Conservation (phyloP, 2,888 invertebrate species). For the Caenorhabditis sinica region DNA sequence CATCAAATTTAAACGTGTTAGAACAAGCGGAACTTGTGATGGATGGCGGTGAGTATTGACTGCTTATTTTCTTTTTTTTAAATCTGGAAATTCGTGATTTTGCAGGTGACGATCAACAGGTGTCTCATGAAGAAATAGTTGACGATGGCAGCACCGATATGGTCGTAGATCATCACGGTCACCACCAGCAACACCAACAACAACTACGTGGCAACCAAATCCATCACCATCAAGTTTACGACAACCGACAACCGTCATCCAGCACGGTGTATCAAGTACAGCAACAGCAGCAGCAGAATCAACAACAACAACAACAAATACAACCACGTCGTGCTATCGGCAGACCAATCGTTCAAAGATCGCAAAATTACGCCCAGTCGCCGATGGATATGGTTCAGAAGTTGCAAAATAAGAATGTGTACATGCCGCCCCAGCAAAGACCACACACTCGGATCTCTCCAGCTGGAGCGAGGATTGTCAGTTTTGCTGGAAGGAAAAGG, state of each 20-base stretch:
- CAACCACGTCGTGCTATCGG: slow-evolving; percentile 33
- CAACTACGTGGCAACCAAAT: slow-evolving; percentile 11
- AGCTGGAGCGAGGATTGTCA: slow-evolving; percentile 63
- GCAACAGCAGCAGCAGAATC: neutral
- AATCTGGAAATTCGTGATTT: neutral
- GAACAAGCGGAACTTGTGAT: slow-evolving; percentile 60
- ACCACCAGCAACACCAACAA: slow-evolving; percentile 23
- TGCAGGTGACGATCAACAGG: slow-evolving; percentile 55
- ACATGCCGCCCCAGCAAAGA: slow-evolving; percentile 43
- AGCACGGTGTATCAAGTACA: slow-evolving; percentile 26
- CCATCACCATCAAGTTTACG: slow-evolving; percentile 36
- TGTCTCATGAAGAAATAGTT: slow-evolving; percentile 65
- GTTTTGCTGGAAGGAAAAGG: slow-evolving; percentile 55
- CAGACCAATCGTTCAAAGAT: neutral
- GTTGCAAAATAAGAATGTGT: slow-evolving; percentile 51
- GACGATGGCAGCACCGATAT: slow-evolving; percentile 57
- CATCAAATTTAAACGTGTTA: slow-evolving; percentile 49
- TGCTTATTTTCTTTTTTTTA: neutral
- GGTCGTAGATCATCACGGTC: slow-evolving; percentile 51
- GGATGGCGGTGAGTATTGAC: slow-evolving; percentile 44
- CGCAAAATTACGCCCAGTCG: neutral
- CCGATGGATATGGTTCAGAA: slow-evolving; percentile 59
- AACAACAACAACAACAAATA: slow-evolving; percentile 6
- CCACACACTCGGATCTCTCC: slow-evolving; percentile 60
- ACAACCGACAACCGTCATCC: neutral